Evolutionary conservation across 1,140 invertebrate genomes (phyloP).

Genomic region (Calosoma granatense): DNA sequence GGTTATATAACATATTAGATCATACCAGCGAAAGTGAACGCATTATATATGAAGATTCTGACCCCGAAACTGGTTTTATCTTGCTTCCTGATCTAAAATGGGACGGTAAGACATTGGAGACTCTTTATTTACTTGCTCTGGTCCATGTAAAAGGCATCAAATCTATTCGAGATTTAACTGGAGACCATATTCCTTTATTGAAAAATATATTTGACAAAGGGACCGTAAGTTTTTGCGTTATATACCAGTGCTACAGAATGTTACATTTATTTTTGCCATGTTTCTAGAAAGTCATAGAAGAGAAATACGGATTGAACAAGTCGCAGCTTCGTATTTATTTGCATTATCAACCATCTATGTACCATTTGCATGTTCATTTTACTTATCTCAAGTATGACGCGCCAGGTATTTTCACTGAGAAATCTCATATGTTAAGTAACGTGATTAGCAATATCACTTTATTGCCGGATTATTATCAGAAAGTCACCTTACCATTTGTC

Average conservation of each 20-base stretch:
- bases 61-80: slow-evolving; percentile 75
- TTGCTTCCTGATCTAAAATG: slow-evolving; percentile 90
- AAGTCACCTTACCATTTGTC: slow-evolving; percentile 62
- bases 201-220: slow-evolving; percentile 69
- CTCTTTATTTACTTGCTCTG: slow-evolving; percentile 77
- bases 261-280: slow-evolving; percentile 16
- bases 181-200: slow-evolving; percentile 68
- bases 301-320: slow-evolving; percentile 65
- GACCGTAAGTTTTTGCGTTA: slow-evolving; percentile 39
- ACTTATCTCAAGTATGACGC: slow-evolving; percentile 73
- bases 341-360: slow-evolving; percentile 96
- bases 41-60: slow-evolving; percentile 74
- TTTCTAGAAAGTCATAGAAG: slow-evolving; percentile 58
- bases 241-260: neutral
- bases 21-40: slow-evolving; percentile 81
- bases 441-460: slow-evolving; percentile 90
- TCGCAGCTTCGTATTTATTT: slow-evolving; percentile 75
- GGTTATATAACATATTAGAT: slow-evolving; percentile 93
- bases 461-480: slow-evolving; percentile 72
- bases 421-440: slow-evolving; percentile 73
- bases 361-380: slow-evolving; percentile 93
- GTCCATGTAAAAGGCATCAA: slow-evolving; percentile 59
- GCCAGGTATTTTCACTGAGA: slow-evolving; percentile 65
- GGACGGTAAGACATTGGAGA: slow-evolving; percentile 67
- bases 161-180: slow-evolving; percentile 74